These are phyloP conservation scores for Pituophis catenifer DNA, from an alignment of 2,113 vertebrate genomes.

Conservation along the genomic window DNA sequence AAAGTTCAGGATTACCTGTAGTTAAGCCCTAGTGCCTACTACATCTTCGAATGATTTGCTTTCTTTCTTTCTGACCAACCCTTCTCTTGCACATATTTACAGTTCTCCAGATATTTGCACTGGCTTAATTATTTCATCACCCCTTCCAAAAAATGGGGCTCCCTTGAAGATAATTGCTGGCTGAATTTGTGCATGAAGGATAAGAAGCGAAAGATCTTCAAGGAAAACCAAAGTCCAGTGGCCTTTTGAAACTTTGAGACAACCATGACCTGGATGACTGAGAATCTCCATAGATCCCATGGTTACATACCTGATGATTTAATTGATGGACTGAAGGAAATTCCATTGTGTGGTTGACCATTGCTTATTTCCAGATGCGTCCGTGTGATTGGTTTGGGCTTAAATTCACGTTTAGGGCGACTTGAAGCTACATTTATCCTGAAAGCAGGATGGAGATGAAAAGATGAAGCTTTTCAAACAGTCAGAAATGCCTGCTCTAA, in stretches of 20 bases:
- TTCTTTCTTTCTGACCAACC: neutral
- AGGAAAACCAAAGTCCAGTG: too few species aligned
- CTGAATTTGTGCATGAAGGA: neutral
- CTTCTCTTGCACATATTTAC: neutral
- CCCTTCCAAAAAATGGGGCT: neutral
- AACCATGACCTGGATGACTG: neutral
- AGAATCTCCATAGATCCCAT: neutral
- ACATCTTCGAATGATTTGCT: neutral
- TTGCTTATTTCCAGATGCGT: constrained; percentile 71
- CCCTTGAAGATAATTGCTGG: neutral
- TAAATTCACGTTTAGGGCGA: constrained; percentile 80
- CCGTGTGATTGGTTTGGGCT: constrained; percentile 74
- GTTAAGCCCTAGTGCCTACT: neutral
- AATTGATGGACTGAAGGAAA: constrained; percentile 70
- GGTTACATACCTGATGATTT: constrained; percentile 74
- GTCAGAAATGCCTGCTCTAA: neutral
- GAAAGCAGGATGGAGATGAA: constrained; percentile 41
- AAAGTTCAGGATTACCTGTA: too few species aligned
- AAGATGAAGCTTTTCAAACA: neutral
- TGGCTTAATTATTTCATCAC: neutral
- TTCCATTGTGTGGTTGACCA: constrained; percentile 78
- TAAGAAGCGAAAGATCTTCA: too few species aligned
- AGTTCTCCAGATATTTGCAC: neutral
- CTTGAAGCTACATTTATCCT: constrained; percentile 81
- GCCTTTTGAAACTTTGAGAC: too few species aligned